Evolutionary conservation across 2,888 invertebrate genomes (phyloP), one percentile per base, ranked within the genome.

Genomic region (Nycteola revayana): DNA sequence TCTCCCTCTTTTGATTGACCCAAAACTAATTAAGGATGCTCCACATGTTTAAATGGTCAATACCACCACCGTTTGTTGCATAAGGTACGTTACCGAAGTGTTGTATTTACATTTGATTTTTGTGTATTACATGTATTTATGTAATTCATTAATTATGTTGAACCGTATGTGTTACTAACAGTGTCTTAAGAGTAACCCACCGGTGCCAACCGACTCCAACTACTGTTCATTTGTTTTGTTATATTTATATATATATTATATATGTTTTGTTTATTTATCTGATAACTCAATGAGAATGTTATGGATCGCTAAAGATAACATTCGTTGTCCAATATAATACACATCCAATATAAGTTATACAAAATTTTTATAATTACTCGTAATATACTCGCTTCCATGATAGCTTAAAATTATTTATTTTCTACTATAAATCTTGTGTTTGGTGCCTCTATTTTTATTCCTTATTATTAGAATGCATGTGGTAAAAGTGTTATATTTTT

Each of bases 1-100:
- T 88, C 87, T 88, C 88, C 86, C 82, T 82, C 82, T 83, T 84
- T 79, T 80, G 79, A 77, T 83, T 82, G 79, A 84, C 75, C 84
- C 86, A 84, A 87, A 86, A 87, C 85, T 85, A 75, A 80, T 84
- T 87, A 87, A 87, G 88, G 88, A 87, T 84, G 85, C 77, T 76
- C 85, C 75, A 84, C 82, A 81, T 81, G 79, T 83, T 83, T 83
- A 82, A 80, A 83, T 78, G 87, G 87, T 86, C 75, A 75, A 72
- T 82, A 78, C 86, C 82, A 79, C 80, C 85, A 81, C 82, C 86
- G 85, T 86, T 81, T 80, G 82, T 83, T 80, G 60, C 61, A 70
- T 72, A 82, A 88, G 88, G 88, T 88, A 88, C 86, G 88, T 87
- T 75, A 66, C 73, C 78, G 68, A 73, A 69, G 77, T 79, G 78